Evolutionary conservation across 2,113 vertebrate genomes (phyloP), one percentile per base, ranked within the genome.

Genomic region (Peucedramus taeniatus): DNA sequence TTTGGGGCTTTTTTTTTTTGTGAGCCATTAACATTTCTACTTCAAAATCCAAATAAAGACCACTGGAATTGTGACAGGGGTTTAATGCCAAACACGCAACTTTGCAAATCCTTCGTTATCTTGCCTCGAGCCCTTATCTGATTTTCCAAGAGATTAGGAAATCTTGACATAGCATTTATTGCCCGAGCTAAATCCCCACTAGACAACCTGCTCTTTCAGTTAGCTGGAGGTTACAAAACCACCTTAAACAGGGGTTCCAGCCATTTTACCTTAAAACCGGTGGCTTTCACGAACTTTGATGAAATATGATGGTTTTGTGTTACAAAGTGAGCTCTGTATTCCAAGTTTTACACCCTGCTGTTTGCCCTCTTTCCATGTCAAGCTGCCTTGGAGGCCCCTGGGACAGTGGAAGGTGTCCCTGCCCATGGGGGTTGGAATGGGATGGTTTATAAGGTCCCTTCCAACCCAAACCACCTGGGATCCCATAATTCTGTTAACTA

Each of bases 121-220:
- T 93, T 53, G 79, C 88, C 88, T 84, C 68, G 5, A 94, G 85
- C 83, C 88, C 23, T 89, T 64, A 95, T 90, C 92, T 93, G 94
- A 95, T 96, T 94, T 93, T 92, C 90, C 51, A 66, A n/a, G 92
- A 95, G 96, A 94, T 96, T 83, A 94, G 78, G 94, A 95, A 96
- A 90, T 94, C 94, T 96, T 92, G 85, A 94, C 92, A 68, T 18
- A 63, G 71, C 70, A 26, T 93, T 95, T 93, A 93, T 64, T 80
- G 93, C 93, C 90, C 1, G 0, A 71, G 88, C 59, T 75, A 77
- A 96, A 63, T 93, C 85, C 79, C 79, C 49, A 51, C 17, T 1
- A 83, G 79, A 83, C 71, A 81, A 60, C 76, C 71, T 10, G 42
- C 69, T 92, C 72, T 21, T 45, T 54, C 90, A 71, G 72, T 53